Percentiles rank a stretch among this genome's conserved stretches.
phyloP scores from a whole-genome alignment of 2,113 vertebrate species.

The Hippoglossus stenolepis region DNA sequence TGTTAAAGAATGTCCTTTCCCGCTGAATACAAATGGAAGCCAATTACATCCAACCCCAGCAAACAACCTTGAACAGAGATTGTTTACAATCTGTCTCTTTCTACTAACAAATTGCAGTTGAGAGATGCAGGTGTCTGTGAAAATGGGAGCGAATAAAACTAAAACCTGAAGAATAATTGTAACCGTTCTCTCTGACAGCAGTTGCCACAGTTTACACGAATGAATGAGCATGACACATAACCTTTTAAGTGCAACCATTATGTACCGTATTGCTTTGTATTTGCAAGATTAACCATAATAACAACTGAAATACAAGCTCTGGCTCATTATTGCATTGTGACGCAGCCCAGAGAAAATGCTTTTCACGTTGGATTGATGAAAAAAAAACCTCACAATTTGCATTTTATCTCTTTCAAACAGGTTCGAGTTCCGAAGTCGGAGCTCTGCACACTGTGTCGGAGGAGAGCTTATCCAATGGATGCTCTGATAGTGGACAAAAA shows the following conservation, averaged over 20 bases:
- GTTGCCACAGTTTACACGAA: background rate
- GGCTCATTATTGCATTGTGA: slow-evolving; percentile 19
- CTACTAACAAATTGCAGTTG: background rate
- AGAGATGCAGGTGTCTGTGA: background rate
- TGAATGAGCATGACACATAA: slow-evolving; percentile 1
- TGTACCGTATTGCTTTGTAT: background rate
- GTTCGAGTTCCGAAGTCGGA: slow-evolving; percentile 90
- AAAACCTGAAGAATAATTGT: background rate
- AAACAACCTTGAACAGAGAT: background rate
- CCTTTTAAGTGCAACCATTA: background rate
- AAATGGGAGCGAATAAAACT: background rate
- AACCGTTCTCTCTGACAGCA: background rate
- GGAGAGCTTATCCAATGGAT: slow-evolving; percentile 97
- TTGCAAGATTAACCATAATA: slow-evolving; percentile 12
- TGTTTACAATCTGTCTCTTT: background rate
- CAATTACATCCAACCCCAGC: background rate
- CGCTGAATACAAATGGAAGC: background rate
- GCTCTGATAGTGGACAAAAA: slow-evolving; percentile 92
- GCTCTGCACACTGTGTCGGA: slow-evolving; percentile 90
- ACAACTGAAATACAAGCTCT: background rate
- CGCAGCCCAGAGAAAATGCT: background rate
- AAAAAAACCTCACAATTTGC: background rate
- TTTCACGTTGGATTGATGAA: background rate
- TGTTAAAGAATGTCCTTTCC: background rate
- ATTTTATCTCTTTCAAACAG: slow-evolving; percentile 80